These are phyloP conservation scores for Aplochiton taeniatus DNA, from an alignment of 2,797 vertebrate species.

Conservation along the genomic window DNA sequence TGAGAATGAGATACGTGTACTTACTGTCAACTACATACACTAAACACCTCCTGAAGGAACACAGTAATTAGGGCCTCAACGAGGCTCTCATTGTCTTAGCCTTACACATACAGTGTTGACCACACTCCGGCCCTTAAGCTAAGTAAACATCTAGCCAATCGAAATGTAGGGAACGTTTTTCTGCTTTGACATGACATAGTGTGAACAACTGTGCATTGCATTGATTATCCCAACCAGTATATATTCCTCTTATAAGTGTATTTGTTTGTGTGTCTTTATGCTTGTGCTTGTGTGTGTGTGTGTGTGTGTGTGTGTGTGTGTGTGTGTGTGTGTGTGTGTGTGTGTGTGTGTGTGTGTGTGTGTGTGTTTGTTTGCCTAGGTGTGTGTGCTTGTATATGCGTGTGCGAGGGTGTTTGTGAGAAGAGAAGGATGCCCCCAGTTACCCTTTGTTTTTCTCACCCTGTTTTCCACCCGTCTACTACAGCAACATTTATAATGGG, in stretches of 20 bases:
- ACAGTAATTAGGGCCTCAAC: no score
- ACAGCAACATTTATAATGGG: slow-evolving; percentile 3
- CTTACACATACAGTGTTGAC: no score
- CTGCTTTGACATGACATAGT: no score
- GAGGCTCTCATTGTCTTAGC: no score
- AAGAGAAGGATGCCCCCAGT: neutral
- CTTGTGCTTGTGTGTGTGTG: neutral
- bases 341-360: neutral
- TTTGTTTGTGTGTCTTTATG: neutral
- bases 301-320: neutral
- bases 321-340: neutral
- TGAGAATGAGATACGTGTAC: slow-evolving; percentile 9
- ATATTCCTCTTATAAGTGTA: neutral
- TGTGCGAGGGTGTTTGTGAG: neutral
- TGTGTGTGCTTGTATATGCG: slow-evolving; percentile 1
- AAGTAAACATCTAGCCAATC: no score
- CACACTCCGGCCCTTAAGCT: no score
- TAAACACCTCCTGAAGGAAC: neutral
- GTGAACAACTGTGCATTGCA: no score
- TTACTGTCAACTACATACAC: neutral
- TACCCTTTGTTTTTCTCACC: neutral
- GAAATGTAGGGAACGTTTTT: no score
- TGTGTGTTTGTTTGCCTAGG: neutral
- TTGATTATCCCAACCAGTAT: no score
- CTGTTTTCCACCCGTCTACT: neutral